These are phyloP conservation scores for Dasyprocta punctata DNA, from an alignment of 2,113 vertebrate species.

Conservation along the genomic window DNA sequence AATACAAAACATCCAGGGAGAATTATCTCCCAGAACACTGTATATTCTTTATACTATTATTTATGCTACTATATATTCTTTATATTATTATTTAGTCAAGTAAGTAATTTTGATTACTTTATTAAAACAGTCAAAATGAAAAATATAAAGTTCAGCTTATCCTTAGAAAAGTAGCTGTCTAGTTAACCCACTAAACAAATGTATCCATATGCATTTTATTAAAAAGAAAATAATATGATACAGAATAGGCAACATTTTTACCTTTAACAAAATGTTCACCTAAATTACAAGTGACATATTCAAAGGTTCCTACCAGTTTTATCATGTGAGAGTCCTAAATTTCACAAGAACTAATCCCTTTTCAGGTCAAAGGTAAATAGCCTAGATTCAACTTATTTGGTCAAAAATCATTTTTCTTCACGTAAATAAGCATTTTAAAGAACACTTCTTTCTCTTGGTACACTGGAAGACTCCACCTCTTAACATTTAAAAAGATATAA, in stretches of 20 bases:
- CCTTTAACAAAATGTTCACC: constrained; percentile 15
- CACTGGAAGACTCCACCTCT: neutral
- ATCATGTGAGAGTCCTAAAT: neutral
- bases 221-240: constrained; percentile 3
- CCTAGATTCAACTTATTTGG: neutral
- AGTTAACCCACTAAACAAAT: constrained; percentile 21
- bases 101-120: constrained; percentile 15
- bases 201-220: neutral
- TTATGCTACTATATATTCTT: neutral
- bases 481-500: constrained; percentile 29
- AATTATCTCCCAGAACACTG: neutral
- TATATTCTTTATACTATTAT: neutral
- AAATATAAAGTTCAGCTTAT: constrained; percentile 36
- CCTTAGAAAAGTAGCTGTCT: neutral
- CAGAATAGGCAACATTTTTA: neutral
- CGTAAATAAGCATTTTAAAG: constrained; percentile 14
- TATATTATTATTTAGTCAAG: constrained; percentile 6
- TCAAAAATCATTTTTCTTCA: constrained; percentile 29
- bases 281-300: constrained; percentile 24
- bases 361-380: constrained; percentile 4
- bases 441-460: neutral
- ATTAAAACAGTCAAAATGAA: constrained; percentile 39
- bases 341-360: neutral
- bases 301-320: neutral
- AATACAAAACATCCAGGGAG: neutral